Evolutionary conservation across 1,140 invertebrate genomes (phyloP).

Genomic region (Scaptomyza montana): DNA sequence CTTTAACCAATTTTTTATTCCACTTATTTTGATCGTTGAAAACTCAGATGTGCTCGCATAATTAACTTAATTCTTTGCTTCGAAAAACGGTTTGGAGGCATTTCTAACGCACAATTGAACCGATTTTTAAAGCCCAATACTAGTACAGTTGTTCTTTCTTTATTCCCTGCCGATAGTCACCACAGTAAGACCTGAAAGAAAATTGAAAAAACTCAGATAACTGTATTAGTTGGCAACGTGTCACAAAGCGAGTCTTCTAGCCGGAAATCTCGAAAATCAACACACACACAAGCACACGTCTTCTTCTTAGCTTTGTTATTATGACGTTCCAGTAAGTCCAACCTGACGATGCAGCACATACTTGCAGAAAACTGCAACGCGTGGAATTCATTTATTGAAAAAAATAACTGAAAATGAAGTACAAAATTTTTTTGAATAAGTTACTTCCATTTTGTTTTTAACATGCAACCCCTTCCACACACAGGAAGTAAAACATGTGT

Average conservation of each 20-base stretch:
- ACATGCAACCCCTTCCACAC: conserved; percentile 6
- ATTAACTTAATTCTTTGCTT: conserved; percentile 27
- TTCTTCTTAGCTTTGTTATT: not conserved
- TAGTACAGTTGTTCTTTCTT: not conserved
- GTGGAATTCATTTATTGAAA: conserved; percentile 12
- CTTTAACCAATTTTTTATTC: not conserved
- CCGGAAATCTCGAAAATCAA: conserved; percentile 8
- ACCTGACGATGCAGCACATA: conserved; percentile 26
- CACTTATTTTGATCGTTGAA: conserved; percentile 24
- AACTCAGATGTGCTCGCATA: conserved; percentile 15
- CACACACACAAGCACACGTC: conserved; percentile 18
- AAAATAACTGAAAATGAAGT: conserved; percentile 29
- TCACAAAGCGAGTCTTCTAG: conserved; percentile 13
- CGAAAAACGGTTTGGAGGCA: conserved; percentile 47
- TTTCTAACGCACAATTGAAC: conserved; percentile 20
- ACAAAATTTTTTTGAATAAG: conserved; percentile 41
- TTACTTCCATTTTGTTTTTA: conserved; percentile 56
- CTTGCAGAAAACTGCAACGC: conserved; percentile 28
- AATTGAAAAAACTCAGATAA: not conserved
- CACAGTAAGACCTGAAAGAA: conserved; percentile 5
- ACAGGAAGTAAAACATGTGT: conserved; percentile 9
- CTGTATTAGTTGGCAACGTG: conserved; percentile 40
- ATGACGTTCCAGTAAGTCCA: not conserved
- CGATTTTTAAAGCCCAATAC: conserved; percentile 51
- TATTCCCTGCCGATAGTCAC: conserved; percentile 29